Conservation (phyloP, 1,140 invertebrate genomes). For the Neelides sp. region DNA sequence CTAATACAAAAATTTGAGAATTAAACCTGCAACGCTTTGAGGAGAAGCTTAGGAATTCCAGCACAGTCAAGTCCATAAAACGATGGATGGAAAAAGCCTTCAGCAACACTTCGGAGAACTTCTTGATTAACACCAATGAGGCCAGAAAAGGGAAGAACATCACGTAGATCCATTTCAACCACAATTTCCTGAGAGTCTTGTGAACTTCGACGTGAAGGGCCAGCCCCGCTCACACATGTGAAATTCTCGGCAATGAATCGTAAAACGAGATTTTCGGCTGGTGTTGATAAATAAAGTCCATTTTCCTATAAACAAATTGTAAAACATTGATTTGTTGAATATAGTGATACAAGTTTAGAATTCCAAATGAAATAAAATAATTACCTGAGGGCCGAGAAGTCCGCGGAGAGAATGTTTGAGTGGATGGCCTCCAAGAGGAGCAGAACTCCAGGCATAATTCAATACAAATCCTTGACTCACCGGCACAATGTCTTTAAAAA, state of each 20-base stretch:
- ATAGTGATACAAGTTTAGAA: neutral
- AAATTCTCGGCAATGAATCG: conserved; percentile 31
- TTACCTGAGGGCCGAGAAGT: conserved; percentile 28
- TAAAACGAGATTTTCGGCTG: conserved; percentile 26
- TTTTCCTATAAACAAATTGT: conserved; percentile 20
- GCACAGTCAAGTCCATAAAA: conserved; percentile 48
- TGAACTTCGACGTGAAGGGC: conserved; percentile 10
- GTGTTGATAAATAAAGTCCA: conserved; percentile 28
- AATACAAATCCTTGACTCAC: conserved; percentile 28
- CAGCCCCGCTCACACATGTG: conserved; percentile 16
- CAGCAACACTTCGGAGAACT: conserved; percentile 42
- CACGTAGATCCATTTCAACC: conserved; percentile 30
- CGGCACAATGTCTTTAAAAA: conserved; percentile 23
- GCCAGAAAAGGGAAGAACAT: conserved; percentile 26
- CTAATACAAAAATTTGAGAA: too few species aligned
- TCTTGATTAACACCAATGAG: conserved; percentile 30
- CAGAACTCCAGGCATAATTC: conserved; percentile 23
- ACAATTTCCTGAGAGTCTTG: conserved; percentile 30
- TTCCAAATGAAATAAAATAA: neutral
- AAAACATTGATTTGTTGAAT: neutral
- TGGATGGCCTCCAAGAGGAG: conserved; percentile 23
- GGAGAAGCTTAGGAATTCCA: conserved; percentile 46
- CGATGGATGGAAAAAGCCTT: conserved; percentile 51
- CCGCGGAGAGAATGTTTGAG: conserved; percentile 27
- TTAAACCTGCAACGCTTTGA: conserved; percentile 44